Evolutionary conservation across 1,140 invertebrate species (phyloP).

Genomic region (Calephelis nemesis): DNA sequence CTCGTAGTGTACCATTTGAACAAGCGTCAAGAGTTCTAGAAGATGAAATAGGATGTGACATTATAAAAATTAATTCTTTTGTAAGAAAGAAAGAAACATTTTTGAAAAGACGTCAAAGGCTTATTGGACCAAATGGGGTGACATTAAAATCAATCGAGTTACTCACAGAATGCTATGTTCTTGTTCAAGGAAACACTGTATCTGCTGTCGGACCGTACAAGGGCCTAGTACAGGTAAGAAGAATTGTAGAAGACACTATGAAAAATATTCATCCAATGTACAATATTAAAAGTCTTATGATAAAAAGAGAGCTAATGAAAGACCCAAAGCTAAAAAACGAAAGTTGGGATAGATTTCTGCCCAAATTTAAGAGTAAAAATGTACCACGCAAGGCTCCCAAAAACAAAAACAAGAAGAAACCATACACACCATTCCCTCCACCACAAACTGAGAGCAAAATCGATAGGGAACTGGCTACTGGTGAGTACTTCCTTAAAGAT

Average conservation of each 20-base stretch:
- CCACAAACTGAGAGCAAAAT: conserved; percentile 95
- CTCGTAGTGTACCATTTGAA: conserved; percentile 97
- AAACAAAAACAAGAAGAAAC: conserved; percentile 91
- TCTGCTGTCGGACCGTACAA: conserved; percentile 96
- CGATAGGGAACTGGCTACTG: conserved; percentile 95
- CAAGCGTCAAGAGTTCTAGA: conserved; percentile 92
- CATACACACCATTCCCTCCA: conserved; percentile 99
- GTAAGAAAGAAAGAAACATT: conserved; percentile 97
- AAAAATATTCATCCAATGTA: conserved; percentile 99
- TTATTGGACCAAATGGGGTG: conserved; percentile 98
- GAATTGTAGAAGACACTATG: conserved; percentile 98
- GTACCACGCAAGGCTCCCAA: conserved; percentile 94
- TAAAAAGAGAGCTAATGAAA: conserved; percentile 96
- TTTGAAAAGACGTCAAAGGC: conserved; percentile 94
- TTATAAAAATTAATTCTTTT: conserved; percentile 97
- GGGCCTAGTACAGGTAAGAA: conserved; percentile 94
- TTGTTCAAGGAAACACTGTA: conserved; percentile 99
- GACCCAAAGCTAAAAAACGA: conserved; percentile 95
- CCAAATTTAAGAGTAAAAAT: conserved; percentile 97
- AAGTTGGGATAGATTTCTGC: conserved; percentile 98
- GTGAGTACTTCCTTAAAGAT: conserved; percentile 97
- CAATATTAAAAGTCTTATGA: conserved; percentile 99
- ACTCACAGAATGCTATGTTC: conserved; percentile 97
- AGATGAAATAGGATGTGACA: conserved; percentile 96
- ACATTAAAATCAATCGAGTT: conserved; percentile 98